phyloP scores from a whole-genome alignment of 2,113 vertebrate species.

The Loxodonta africana region DNA sequence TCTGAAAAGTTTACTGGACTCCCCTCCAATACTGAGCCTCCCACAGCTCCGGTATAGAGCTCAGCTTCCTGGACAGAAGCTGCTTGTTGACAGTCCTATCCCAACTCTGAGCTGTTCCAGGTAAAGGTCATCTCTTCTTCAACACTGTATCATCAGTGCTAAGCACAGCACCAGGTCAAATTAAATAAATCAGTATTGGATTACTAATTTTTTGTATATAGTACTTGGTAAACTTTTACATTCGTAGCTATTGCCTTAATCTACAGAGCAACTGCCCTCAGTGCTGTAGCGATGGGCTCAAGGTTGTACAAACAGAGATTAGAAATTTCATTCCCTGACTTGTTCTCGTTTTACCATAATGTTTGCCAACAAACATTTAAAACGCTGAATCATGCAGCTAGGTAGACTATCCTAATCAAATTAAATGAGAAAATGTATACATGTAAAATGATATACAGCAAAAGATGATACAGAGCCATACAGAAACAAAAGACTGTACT shows the following conservation, averaged over 20 bases:
- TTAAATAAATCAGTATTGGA: not conserved
- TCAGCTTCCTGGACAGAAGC: rapidly evolving
- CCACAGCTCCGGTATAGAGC: too few species aligned
- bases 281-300: not conserved
- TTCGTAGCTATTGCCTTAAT: not conserved
- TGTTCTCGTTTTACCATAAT: not conserved
- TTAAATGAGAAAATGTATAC: not conserved
- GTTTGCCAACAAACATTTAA: not conserved
- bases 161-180: not conserved
- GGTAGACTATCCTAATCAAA: not conserved
- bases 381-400: not conserved
- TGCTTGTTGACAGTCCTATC: not conserved
- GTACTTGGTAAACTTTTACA: not conserved
- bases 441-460: not conserved
- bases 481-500: not conserved
- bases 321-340: not conserved
- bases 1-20: not conserved
- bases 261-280: not conserved
- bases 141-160: rapidly evolving
- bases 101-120: not conserved
- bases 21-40: not conserved
- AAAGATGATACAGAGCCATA: not conserved
- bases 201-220: not conserved
- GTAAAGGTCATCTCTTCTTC: too few species aligned
- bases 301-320: not conserved